Percentiles rank a stretch among this genome's conserved stretches.
Conservation (phyloP, 2,797 vertebrate species). For the Carduelis carduelis region DNA sequence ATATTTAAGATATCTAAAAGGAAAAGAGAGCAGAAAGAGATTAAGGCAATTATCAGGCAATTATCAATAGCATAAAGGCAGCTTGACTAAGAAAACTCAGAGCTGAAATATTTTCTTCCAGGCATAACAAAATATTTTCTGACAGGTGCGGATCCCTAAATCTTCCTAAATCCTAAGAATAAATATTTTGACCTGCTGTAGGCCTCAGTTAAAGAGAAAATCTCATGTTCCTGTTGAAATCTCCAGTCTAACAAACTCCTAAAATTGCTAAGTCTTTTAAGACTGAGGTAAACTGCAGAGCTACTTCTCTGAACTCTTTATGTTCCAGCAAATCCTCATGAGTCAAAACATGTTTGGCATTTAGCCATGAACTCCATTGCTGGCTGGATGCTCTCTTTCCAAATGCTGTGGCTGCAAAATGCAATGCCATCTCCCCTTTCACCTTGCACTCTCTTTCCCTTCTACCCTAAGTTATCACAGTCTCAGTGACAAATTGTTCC, state of each 20-base stretch:
- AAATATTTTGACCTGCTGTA: not conserved
- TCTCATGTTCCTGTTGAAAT: not conserved
- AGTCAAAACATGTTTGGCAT: not conserved
- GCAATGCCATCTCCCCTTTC: not conserved
- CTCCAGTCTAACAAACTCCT: not conserved
- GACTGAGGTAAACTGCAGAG: not conserved
- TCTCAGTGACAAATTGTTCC: not conserved
- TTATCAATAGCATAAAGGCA: not conserved
- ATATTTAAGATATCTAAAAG: not conserved
- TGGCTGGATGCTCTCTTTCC: not conserved
- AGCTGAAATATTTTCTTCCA: not conserved
- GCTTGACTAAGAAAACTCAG: not conserved
- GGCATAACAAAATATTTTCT: not conserved
- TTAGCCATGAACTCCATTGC: not conserved
- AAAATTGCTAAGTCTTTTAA: not conserved
- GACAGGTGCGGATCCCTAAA: not conserved
- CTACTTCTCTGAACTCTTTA: not conserved
- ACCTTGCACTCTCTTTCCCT: not conserved
- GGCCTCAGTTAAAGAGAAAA: not conserved
- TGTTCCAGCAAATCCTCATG: not conserved
- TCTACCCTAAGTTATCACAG: not conserved
- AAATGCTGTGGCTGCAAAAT: not conserved
- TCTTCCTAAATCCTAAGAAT: not conserved
- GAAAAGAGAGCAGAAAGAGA: not conserved
- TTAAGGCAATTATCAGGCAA: not conserved